Percentiles rank a stretch among this genome's conserved stretches.
phyloP scores from a whole-genome alignment of 2,797 vertebrate genomes.

The Phyllotis vaccarum region DNA sequence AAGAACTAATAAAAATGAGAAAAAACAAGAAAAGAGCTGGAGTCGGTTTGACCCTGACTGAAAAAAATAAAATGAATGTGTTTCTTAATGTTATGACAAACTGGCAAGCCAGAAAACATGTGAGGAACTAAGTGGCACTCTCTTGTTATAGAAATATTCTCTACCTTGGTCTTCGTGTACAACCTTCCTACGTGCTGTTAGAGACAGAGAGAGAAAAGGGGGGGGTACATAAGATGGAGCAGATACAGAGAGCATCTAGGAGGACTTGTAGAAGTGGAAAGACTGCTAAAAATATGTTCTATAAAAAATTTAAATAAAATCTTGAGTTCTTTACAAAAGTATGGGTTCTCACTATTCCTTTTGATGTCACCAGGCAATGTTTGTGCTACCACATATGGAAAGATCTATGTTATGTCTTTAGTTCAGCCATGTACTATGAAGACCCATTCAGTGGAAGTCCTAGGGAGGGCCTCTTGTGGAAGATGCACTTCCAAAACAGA shows the following conservation, averaged over 20 bases:
- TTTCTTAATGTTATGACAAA: too few relatives aligned
- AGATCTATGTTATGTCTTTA: background rate
- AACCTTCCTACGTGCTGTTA: background rate
- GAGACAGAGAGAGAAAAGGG: too few relatives aligned
- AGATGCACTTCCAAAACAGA: background rate
- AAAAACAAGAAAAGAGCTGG: too few relatives aligned
- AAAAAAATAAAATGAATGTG: too few relatives aligned
- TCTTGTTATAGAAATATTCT: too few relatives aligned
- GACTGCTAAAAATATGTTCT: background rate
- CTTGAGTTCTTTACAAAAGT: background rate
- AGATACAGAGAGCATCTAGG: background rate
- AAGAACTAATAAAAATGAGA: background rate
- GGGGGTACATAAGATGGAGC: background rate
- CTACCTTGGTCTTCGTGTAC: background rate
- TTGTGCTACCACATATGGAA: background rate
- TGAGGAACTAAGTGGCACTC: background rate
- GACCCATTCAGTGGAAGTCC: background rate
- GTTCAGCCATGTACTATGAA: background rate
- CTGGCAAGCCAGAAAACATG: background rate
- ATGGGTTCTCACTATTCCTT: background rate
- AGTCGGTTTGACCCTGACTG: background rate
- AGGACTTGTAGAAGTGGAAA: background rate
- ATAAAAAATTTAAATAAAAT: background rate
- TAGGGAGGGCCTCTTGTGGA: rapidly evolving
- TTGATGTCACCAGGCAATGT: background rate